These are phyloP conservation scores for Peromyscus eremicus DNA, from an alignment of 2,797 vertebrate genomes.

Conservation along the genomic window DNA sequence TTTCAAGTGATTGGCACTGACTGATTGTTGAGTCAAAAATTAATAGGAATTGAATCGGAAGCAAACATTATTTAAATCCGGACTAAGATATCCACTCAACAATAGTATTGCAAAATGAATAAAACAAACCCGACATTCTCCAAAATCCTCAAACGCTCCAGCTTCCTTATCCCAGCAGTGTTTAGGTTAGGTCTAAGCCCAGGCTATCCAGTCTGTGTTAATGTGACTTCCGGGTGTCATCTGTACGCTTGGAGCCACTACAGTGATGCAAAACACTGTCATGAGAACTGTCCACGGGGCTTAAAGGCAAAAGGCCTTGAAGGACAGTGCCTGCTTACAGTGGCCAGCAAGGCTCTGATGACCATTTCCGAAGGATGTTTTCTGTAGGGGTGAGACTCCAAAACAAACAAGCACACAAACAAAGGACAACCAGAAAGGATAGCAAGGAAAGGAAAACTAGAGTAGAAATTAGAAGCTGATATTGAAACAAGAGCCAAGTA, in stretches of 20 bases:
- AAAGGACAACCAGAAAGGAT: background rate
- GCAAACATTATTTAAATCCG: conserved; percentile 9
- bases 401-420: background rate
- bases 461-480: background rate
- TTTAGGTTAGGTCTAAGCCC: background rate
- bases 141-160: background rate
- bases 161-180: background rate
- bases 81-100: background rate
- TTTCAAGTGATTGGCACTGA: background rate
- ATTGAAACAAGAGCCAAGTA: background rate
- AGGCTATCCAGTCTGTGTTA: background rate
- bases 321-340: background rate
- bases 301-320: background rate
- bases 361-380: background rate
- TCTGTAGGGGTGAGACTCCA: background rate
- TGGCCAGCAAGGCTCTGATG: background rate
- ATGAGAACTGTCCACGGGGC: background rate
- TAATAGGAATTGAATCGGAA: background rate
- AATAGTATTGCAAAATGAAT: background rate
- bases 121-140: background rate
- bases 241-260: background rate
- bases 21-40: background rate
- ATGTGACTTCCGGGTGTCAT: background rate
- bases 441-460: background rate
- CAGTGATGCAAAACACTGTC: background rate